Evolutionary conservation across 2,113 vertebrate genomes (phyloP), one percentile per base, ranked within the genome.

Genomic region (Bucco capensis): DNA sequence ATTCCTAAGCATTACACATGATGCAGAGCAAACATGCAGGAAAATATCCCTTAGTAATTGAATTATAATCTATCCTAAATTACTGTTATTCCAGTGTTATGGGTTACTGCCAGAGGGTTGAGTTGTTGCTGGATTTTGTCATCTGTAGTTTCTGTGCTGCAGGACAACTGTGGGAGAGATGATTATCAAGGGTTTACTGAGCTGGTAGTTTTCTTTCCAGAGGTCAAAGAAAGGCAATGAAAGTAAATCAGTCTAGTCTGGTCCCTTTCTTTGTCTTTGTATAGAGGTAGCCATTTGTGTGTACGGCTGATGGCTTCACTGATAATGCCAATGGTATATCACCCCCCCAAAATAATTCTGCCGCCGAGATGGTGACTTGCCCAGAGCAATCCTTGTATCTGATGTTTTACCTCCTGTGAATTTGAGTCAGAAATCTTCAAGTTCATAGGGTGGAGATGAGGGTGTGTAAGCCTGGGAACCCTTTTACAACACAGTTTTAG

Each of bases 301-400:
- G 85, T 77, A 38, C 73, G 89, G 83, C 67, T 80, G 78, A 89
- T 96, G 89, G 70, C 86, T 87, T 84, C 75, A 72, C 61, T 75
- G 84, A 94, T 94, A 90, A 86, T 33, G 77, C 83, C 90, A 83
- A 76, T 92, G 89, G 78, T 62, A 17, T 67, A 76, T 89, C 54
- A 27, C 77, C 78, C 65, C 65, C 67, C 75, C 75, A 65, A 90
- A 95, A 93, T 74, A 91, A 86, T 88, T 80, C 88, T 89, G 51
- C 38, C 72, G 87, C 57, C 3, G 28, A 89, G 54, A 74, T 91
- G 90, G 88, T 24, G 0, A 31, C 60, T 88, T 94, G 85, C 85
- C 82, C 94, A 83, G 93, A 88, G 75, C 84, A 80, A 37, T 87
- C 37, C 64, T 75, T 67, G 17, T 92, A 71, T 77, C 75, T 89